phyloP scores from a whole-genome alignment of 2,888 invertebrate genomes.

The Oconnorella tubifera region DNA sequence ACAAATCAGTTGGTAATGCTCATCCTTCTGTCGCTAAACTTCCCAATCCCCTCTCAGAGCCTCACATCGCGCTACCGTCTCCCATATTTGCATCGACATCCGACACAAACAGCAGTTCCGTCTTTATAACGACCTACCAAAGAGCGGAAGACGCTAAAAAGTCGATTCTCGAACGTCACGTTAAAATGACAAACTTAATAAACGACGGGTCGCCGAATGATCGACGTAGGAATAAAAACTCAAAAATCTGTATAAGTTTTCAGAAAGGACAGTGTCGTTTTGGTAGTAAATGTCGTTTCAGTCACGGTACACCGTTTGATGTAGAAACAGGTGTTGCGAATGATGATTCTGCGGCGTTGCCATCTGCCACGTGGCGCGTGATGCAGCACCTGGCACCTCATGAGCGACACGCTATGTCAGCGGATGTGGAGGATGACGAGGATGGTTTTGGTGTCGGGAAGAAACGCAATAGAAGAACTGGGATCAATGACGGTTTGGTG shows the following conservation, averaged over 20 bases:
- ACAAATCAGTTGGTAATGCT: too few relatives aligned
- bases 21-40: too few relatives aligned
- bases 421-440: neutral
- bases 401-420: neutral
- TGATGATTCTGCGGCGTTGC: too few relatives aligned
- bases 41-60: too few relatives aligned
- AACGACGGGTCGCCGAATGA: neutral
- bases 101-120: neutral
- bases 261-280: slow-evolving; percentile 10
- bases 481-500: slow-evolving; percentile 1
- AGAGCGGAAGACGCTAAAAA: slow-evolving; percentile 10
- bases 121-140: slow-evolving; percentile 9
- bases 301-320: slow-evolving; percentile 4
- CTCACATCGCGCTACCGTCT: too few relatives aligned
- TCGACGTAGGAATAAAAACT: neutral
- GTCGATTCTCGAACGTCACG: slow-evolving; percentile 10
- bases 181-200: slow-evolving; percentile 7
- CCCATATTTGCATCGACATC: too few relatives aligned
- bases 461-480: slow-evolving; percentile 8
- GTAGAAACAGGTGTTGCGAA: neutral
- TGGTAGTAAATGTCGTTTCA: slow-evolving; percentile 14
- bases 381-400: neutral
- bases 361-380: neutral
- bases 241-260: slow-evolving; percentile 10
- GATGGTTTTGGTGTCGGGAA: slow-evolving; percentile 5